Evolutionary conservation across 2,888 invertebrate species (phyloP).

Genomic region (Drosophila melanosoma): DNA sequence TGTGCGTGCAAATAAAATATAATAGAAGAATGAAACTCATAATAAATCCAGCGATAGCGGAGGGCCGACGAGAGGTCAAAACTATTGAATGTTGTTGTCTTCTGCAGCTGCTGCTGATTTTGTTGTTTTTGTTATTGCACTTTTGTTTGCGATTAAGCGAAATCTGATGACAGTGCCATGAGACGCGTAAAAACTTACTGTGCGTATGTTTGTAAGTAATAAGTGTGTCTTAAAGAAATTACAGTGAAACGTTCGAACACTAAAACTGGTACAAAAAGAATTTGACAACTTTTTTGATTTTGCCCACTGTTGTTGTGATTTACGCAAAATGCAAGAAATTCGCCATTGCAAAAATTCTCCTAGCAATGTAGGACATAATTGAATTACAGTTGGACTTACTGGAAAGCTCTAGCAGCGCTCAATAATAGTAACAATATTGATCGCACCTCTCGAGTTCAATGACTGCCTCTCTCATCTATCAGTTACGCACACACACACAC

Average conservation of each 20-base stretch:
- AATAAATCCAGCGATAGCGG: conserved; percentile 64
- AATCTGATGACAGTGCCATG: conserved; percentile 63
- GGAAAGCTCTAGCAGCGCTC: conserved; percentile 31
- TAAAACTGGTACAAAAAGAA: background rate
- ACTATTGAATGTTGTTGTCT: conserved; percentile 48
- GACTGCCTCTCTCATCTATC: conserved; percentile 52
- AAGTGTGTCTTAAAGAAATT: conserved; percentile 4
- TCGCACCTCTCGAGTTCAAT: conserved; percentile 60
- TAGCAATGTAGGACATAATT: background rate
- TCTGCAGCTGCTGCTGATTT: conserved; percentile 15
- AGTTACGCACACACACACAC: conserved; percentile 29
- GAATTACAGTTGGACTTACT: conserved; percentile 5
- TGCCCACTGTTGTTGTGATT: background rate
- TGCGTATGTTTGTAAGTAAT: conserved; percentile 4
- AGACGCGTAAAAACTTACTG: conserved; percentile 42
- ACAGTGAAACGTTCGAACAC: conserved; percentile 1
- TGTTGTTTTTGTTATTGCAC: conserved; percentile 47
- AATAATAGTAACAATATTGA: conserved; percentile 44
- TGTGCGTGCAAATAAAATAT: conserved; percentile 55
- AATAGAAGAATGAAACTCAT: conserved; percentile 46
- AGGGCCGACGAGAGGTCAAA: conserved; percentile 70
- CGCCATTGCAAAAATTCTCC: conserved; percentile 10
- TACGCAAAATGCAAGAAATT: conserved; percentile 7
- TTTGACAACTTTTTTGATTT: background rate
- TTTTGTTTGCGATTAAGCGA: conserved; percentile 73